A percentile compares a stretch with the other conserved stretches of the same genome.
Evolutionary conservation across 2,888 invertebrate species (phyloP).

Genomic region (Artemia sinica): DNA sequence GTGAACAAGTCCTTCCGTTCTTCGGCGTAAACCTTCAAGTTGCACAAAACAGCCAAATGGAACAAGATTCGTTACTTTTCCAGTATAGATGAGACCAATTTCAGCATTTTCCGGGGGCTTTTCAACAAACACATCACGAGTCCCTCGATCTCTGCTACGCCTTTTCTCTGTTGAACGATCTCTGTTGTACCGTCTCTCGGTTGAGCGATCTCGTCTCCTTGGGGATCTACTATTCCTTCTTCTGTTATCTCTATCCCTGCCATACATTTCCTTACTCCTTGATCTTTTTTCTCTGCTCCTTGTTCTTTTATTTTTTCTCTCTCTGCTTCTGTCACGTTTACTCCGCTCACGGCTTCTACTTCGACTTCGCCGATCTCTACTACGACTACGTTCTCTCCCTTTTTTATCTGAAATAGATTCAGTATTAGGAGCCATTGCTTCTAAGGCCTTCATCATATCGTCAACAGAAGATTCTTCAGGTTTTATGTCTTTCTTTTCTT

Average conservation of each 20-base stretch:
- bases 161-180: slow-evolving; percentile 23
- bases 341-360: slow-evolving; percentile 20
- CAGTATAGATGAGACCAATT: slow-evolving; percentile 59
- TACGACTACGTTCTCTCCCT: slow-evolving; percentile 20
- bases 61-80: slow-evolving; percentile 84
- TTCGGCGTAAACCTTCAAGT: slow-evolving; percentile 67
- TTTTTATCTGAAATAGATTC: slow-evolving; percentile 31
- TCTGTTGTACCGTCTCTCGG: slow-evolving; percentile 27
- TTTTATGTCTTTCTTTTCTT: slow-evolving; percentile 25
- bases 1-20: slow-evolving; percentile 91
- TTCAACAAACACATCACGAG: slow-evolving; percentile 26
- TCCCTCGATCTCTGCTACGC: slow-evolving; percentile 31
- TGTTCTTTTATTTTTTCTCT: slow-evolving; percentile 22
- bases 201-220: slow-evolving; percentile 21
- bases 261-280: slow-evolving; percentile 25
- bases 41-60: slow-evolving; percentile 98
- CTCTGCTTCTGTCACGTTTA: slow-evolving; percentile 20
- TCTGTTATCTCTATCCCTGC: slow-evolving; percentile 25
- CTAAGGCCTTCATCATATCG: slow-evolving; percentile 66
- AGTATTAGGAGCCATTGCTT: slow-evolving; percentile 51
- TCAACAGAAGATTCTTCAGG: slow-evolving; percentile 39
- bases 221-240: slow-evolving; percentile 23
- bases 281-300: slow-evolving; percentile 20
- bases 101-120: slow-evolving; percentile 36
- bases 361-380: slow-evolving; percentile 23